Evolutionary conservation across 2,888 invertebrate species (phyloP).

Genomic region (Netelia melanura): DNA sequence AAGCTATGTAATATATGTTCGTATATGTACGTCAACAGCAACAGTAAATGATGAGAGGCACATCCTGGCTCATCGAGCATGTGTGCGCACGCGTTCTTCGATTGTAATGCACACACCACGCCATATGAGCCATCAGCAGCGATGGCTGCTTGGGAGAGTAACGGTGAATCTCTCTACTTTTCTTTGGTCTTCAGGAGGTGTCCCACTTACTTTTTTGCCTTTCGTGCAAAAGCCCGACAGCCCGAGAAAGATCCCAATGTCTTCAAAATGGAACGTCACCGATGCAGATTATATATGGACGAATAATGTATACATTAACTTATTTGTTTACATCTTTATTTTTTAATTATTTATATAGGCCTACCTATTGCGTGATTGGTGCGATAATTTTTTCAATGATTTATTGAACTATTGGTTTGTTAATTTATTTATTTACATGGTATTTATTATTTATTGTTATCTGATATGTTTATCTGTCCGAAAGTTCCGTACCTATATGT

Average conservation of each 20-base stretch:
- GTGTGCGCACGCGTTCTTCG: neutral
- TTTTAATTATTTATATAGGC: no score
- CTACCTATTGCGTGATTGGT: no score
- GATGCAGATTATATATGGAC: neutral
- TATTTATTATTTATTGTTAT: no score
- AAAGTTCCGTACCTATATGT: no score
- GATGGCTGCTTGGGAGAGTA: conserved; percentile 70
- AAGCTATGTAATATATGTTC: neutral
- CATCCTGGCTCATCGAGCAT: conserved; percentile 54
- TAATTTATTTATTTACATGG: no score
- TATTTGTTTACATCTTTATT: no score
- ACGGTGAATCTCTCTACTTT: conserved; percentile 74
- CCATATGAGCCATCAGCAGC: conserved; percentile 68
- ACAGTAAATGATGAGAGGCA: conserved; percentile 40
- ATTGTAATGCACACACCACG: conserved; percentile 43
- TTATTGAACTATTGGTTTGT: no score
- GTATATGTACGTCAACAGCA: conserved; percentile 19
- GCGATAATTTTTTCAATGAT: no score
- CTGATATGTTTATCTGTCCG: no score
- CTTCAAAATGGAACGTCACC: conserved; percentile 16
- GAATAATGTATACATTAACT: neutral
- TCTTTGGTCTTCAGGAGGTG: conserved; percentile 70
- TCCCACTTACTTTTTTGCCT: conserved; percentile 72
- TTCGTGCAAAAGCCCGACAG: conserved; percentile 43
- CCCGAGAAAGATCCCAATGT: conserved; percentile 20